A percentile compares a stretch with the other conserved stretches of the same genome.
Conservation (phyloP, 2,113 vertebrate species). For the Proteles cristata region DNA sequence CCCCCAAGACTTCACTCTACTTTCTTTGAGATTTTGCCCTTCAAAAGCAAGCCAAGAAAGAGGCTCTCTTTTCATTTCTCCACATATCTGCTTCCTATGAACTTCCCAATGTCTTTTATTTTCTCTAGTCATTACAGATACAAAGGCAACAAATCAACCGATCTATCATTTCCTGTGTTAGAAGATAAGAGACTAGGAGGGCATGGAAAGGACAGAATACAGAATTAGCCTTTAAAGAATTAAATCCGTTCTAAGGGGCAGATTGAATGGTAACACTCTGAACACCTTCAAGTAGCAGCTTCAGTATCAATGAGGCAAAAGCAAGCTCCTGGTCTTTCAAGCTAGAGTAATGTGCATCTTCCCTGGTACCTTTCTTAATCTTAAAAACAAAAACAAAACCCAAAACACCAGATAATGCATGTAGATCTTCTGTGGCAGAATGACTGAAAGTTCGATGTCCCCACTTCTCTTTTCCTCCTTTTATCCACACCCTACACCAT, state of each 20-base stretch:
- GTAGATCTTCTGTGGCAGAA: not conserved
- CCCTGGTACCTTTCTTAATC: not conserved
- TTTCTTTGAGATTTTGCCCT: slow-evolving; percentile 66
- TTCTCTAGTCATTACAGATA: slow-evolving; percentile 79
- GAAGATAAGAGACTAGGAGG: slow-evolving; percentile 81
- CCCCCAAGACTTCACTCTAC: slow-evolving; percentile 15
- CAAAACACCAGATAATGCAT: not conserved
- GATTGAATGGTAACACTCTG: slow-evolving; percentile 49
- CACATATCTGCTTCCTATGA: slow-evolving; percentile 63
- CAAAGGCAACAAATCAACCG: slow-evolving; percentile 82
- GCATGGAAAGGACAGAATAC: slow-evolving; percentile 62
- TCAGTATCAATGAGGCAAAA: not conserved
- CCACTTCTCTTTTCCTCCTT: not conserved
- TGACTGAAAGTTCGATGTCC: not conserved
- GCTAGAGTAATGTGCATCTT: not conserved
- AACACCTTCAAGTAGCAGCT: slow-evolving; percentile 39
- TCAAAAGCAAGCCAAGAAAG: slow-evolving; percentile 58
- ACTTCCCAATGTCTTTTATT: slow-evolving; percentile 80
- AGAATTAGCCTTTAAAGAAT: slow-evolving; percentile 77
- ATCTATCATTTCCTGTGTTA: slow-evolving; percentile 75
- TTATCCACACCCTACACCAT: not conserved
- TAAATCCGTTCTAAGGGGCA: slow-evolving; percentile 44
- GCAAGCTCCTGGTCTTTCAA: not conserved
- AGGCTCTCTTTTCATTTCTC: slow-evolving; percentile 59
- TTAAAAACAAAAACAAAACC: not conserved